Base-by-base conservation (phyloP, 2,113 vertebrate species). In the Calidris pygmaea region DNA sequence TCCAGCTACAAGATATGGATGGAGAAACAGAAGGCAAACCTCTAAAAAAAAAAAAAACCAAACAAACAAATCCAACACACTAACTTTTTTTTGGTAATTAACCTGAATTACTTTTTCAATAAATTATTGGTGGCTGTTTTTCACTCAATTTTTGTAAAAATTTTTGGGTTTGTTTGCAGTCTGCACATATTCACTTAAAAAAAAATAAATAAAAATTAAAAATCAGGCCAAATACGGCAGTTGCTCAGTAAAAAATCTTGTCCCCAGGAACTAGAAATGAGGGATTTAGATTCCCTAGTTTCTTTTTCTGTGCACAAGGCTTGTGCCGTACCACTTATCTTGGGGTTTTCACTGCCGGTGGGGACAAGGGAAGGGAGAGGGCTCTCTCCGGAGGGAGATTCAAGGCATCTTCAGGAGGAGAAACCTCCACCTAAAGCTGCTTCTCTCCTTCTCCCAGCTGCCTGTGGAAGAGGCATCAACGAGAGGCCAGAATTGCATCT, bases 321-420 rank as follows among this genome's bases (percentile, higher is more conserved):
- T 91, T 59, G 8, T 77, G 5, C 19, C 80, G 19, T 21, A 5
- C 26, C 37, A 6, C 19, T 72, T 67, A 24, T 48, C 50, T 48
- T 41, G 68, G 47, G 55, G 26, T 32, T 87, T 39, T n/a, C 20
- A 1, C 4, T 6, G 41, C n/a, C 14, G 2, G 19, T 37, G 56
- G 50, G 52, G 27, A 92, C 14, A 26, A 10, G 21, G 34, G 37
- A 17, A 53, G 7, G 37, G 32, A 7, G 34, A 53, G 59, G 19
- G 21, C 10, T 87, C 14, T 48, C 56, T 87, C 55, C 55, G 50
- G 56, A 32, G 73, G 35, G 41, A 71, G 11, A 19, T 60, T 19
- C 43, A 37, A 0, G 0, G 71, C 48, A 35, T 24, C 15, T 2
- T 0, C 20, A 4, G n/a, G 75, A 60, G 55, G 60, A 78, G 52